These are phyloP conservation scores for Brachionus koreanus DNA, from an alignment of 1,140 invertebrate genomes.

Conservation along the genomic window DNA sequence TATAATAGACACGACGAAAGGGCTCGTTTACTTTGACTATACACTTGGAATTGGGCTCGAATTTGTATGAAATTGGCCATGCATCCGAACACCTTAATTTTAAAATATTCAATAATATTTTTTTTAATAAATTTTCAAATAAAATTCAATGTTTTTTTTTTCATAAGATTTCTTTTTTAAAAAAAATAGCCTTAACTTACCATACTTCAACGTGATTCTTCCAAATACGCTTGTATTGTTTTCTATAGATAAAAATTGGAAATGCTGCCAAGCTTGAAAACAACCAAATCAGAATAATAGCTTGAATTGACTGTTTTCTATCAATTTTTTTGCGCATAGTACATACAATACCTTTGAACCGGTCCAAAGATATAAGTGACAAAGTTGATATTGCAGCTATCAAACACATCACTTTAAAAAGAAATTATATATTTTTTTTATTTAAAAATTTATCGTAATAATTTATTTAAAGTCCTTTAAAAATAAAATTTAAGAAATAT, in stretches of 20 bases:
- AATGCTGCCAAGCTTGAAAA: conserved; percentile 26
- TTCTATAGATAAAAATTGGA: conserved; percentile 49
- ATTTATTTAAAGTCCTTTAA: no score
- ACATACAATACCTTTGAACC: conserved; percentile 58
- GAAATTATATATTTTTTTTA: neutral
- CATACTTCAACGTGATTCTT: conserved; percentile 53
- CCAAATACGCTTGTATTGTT: conserved; percentile 49
- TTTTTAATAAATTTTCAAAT: no score
- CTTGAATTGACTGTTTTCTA: conserved; percentile 49
- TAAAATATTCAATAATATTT: neutral
- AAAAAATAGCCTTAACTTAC: no score
- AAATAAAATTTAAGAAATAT: no score
- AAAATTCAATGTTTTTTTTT: no score
- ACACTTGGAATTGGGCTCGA: conserved; percentile 45
- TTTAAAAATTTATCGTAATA: conserved; percentile 46
- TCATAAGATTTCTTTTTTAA: no score
- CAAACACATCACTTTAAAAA: conserved; percentile 45
- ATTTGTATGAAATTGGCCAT: conserved; percentile 49
- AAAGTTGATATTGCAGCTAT: conserved; percentile 37
- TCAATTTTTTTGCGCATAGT: conserved; percentile 57
- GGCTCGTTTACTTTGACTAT: conserved; percentile 29
- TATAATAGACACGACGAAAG: conserved; percentile 54
- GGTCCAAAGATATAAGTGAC: conserved; percentile 30
- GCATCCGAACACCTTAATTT: conserved; percentile 50
- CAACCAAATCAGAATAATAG: conserved; percentile 7